Evolutionary conservation across 2,797 vertebrate species (phyloP).

Genomic region (Anomalospiza imberbis): DNA sequence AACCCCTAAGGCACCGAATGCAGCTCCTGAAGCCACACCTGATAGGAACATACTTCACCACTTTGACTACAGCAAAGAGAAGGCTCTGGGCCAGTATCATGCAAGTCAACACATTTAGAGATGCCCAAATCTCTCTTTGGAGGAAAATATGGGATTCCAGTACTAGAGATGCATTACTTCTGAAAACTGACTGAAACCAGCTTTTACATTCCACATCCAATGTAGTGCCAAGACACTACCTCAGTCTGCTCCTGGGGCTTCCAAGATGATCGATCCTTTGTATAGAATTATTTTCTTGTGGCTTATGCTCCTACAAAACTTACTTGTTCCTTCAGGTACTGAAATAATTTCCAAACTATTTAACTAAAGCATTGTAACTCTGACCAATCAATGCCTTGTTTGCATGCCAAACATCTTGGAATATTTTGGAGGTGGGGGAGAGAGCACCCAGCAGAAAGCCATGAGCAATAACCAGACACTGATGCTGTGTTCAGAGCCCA

Average conservation of each 20-base stretch:
- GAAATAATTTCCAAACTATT: slow-evolving; percentile 45
- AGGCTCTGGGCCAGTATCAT: neutral
- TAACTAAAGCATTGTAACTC: slow-evolving; percentile 13
- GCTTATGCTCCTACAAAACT: neutral
- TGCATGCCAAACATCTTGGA: slow-evolving; percentile 23
- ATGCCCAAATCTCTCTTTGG: neutral
- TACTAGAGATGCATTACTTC: neutral
- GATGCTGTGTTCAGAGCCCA: neutral
- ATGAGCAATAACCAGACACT: neutral
- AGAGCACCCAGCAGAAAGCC: neutral
- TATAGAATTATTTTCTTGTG: neutral
- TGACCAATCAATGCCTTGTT: slow-evolving; percentile 13
- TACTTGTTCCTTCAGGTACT: neutral
- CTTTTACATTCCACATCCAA: neutral
- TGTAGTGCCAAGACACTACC: neutral
- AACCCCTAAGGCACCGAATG: neutral
- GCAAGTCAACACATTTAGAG: neutral
- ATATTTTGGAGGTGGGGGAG: neutral
- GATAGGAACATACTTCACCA: neutral
- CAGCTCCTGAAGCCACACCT: neutral
- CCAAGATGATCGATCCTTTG: neutral
- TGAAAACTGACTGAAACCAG: neutral
- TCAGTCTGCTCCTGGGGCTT: neutral
- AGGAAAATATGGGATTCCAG: neutral
- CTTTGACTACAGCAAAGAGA: neutral